A percentile compares a stretch with the other conserved stretches of the same genome.
These are phyloP conservation scores for Athalia circularis DNA, from an alignment of 2,888 invertebrate genomes.

Conservation along the genomic window DNA sequence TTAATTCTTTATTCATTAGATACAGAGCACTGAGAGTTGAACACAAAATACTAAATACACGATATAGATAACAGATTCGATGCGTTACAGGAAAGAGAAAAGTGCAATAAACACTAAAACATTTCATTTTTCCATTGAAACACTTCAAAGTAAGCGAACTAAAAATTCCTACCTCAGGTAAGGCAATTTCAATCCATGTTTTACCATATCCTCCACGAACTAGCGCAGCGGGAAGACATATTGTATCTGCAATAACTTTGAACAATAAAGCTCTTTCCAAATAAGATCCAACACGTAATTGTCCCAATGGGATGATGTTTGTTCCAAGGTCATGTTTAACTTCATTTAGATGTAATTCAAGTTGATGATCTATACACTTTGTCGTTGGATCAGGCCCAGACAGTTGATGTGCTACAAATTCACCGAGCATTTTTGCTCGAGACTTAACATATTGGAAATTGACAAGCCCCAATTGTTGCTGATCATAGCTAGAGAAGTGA, in stretches of 20 bases:
- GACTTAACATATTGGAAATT: slow-evolving; percentile 56
- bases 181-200: slow-evolving; percentile 81
- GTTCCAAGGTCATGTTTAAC: slow-evolving; percentile 69
- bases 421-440: slow-evolving; percentile 63
- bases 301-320: slow-evolving; percentile 78
- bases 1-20: not conserved
- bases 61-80: no score
- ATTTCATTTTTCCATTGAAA: no score
- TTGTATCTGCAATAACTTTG: slow-evolving; percentile 80
- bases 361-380: slow-evolving; percentile 62
- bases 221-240: slow-evolving; percentile 79
- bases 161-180: slow-evolving; percentile 72
- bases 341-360: slow-evolving; percentile 66
- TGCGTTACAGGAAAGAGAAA: no score
- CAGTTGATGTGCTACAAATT: slow-evolving; percentile 68
- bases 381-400: slow-evolving; percentile 59
- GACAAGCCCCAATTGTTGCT: slow-evolving; percentile 47
- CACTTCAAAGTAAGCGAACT: not conserved
- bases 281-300: slow-evolving; percentile 77
- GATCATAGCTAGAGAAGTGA: slow-evolving; percentile 16
- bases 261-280: slow-evolving; percentile 81
- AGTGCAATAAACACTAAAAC: not conserved
- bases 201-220: slow-evolving; percentile 77
- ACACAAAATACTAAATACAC: no score
- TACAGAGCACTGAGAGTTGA: not conserved